A percentile compares a stretch with the other conserved stretches of the same genome.
Conservation (phyloP, 2,888 invertebrate genomes). For the Blera fallax region DNA sequence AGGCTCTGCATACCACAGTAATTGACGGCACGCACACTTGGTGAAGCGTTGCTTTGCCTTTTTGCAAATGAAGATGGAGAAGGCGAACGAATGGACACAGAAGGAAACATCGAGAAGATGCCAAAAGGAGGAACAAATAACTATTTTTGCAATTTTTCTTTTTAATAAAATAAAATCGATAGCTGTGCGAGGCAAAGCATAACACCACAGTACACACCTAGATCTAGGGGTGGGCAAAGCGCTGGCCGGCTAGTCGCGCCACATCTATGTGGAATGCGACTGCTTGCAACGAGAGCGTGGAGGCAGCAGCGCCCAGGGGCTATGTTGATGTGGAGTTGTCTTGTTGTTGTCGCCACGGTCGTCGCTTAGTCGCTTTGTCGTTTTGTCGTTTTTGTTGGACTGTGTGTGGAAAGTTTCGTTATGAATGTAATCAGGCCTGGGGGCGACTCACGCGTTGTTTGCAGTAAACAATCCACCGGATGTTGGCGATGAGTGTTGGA, state of each 20-base stretch:
- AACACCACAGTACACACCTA: slow-evolving; percentile 29
- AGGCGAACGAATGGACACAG: slow-evolving; percentile 5
- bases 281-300: slow-evolving; percentile 38
- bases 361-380: too few species aligned
- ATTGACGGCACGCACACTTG: slow-evolving; percentile 72
- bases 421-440: slow-evolving; percentile 70
- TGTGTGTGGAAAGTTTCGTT: slow-evolving; percentile 71
- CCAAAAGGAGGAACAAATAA: slow-evolving; percentile 39
- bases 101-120: slow-evolving; percentile 38
- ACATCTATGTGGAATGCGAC: slow-evolving; percentile 65
- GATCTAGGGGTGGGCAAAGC: slow-evolving; percentile 27
- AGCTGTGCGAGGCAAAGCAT: slow-evolving; percentile 9
- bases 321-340: slow-evolving; percentile 41
- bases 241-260: slow-evolving; percentile 44
- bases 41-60: slow-evolving; percentile 3
- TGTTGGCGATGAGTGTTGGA: slow-evolving; percentile 65
- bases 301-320: slow-evolving; percentile 50
- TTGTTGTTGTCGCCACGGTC: slow-evolving; percentile 9
- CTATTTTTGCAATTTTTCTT: slow-evolving; percentile 1
- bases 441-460: slow-evolving; percentile 62
- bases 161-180: slow-evolving; percentile 63
- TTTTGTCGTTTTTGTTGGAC: slow-evolving; percentile 49
- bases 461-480: slow-evolving; percentile 71
- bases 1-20: slow-evolving; percentile 71
- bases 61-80: background rate